Conservation (phyloP, 1,140 invertebrate species). For the Musca vetustissima region DNA sequence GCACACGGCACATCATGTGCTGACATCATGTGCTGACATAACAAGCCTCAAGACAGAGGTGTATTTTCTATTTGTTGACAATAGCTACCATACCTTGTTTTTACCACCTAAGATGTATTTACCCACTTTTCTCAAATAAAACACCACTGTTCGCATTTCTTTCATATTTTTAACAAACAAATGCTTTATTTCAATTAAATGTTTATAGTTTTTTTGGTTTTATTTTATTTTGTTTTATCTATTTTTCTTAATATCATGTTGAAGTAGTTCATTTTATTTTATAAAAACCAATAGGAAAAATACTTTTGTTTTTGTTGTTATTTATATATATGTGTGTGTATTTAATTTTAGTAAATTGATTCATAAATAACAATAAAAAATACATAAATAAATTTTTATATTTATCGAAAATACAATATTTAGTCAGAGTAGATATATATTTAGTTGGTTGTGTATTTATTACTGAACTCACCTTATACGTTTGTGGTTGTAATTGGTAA, state of each 20-base stretch:
- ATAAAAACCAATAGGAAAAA: constrained; percentile 4
- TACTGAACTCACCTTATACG: too few relatives aligned
- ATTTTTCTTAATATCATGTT: constrained; percentile 9
- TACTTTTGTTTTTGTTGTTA: constrained; percentile 14
- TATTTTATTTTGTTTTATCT: constrained; percentile 6
- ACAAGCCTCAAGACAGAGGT: too few relatives aligned
- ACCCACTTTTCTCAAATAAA: not conserved
- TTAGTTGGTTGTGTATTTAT: too few relatives aligned
- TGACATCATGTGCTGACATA: too few relatives aligned
- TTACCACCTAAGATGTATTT: too few relatives aligned
- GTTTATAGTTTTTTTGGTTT: constrained; percentile 11
- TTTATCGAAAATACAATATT: too few relatives aligned
- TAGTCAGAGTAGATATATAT: too few relatives aligned
- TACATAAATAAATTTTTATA: too few relatives aligned
- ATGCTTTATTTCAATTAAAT: constrained; percentile 19
- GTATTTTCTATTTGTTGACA: too few relatives aligned
- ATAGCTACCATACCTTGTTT: too few relatives aligned
- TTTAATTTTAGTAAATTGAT: constrained; percentile 18
- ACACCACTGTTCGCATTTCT: constrained; percentile 4
- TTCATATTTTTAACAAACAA: constrained; percentile 28
- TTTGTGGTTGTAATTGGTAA: too few relatives aligned
- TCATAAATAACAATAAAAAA: not conserved
- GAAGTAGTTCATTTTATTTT: constrained; percentile 11
- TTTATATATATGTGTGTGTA: not conserved
- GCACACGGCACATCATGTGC: too few relatives aligned